Base-by-base conservation (phyloP, 2,888 invertebrate species). In the Steromphala cineraria region DNA sequence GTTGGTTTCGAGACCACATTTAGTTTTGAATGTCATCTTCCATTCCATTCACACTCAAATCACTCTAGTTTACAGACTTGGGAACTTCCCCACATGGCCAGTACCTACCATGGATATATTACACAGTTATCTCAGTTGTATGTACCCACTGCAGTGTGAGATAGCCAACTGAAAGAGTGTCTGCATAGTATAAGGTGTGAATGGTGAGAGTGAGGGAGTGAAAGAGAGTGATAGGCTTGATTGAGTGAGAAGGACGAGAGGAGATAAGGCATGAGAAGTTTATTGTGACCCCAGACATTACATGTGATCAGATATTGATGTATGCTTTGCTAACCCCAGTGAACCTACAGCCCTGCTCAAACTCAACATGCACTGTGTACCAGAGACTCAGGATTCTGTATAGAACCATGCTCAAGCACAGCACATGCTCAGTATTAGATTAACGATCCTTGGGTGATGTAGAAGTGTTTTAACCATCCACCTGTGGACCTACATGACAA, bases 21-120 rank as follows among this genome's bases (percentile, higher is more conserved):
- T 36, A 71, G 71, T 36, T 31, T 36, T 40, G 40, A 71, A 71
- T 17, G 31, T 71, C 71, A 71, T 71, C 71, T 71, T 71, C 71
- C 71, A 71, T 71, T 71, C 71, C 71, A 71, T 71, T 71, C 40
- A 40, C 71, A 36, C 71, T 24, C 71, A 46, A 36, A 71, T 71
- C 40, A 71, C 31, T 71, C 19, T 31, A 71, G 31, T 71, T 71
- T 71, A 31, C 71, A 71, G 19, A 71, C 40, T 71, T 28, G 71
- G 71, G 71, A 71, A 36, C 19, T 71, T 40, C 71, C 71, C 71
- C 7, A 19, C 15, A 71, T 36, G 71, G 71, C 71, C 71, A 71
- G 71, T 71, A 71, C 62, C 62, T 62, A 62, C 71, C 71, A 71
- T 71, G 71, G 40, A 71, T 36, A 36, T 36, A 36, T 71, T 36